Evolutionary conservation across 2,113 vertebrate genomes (phyloP), one percentile per base, ranked within the genome.

Genomic region (Alligator sinensis): DNA sequence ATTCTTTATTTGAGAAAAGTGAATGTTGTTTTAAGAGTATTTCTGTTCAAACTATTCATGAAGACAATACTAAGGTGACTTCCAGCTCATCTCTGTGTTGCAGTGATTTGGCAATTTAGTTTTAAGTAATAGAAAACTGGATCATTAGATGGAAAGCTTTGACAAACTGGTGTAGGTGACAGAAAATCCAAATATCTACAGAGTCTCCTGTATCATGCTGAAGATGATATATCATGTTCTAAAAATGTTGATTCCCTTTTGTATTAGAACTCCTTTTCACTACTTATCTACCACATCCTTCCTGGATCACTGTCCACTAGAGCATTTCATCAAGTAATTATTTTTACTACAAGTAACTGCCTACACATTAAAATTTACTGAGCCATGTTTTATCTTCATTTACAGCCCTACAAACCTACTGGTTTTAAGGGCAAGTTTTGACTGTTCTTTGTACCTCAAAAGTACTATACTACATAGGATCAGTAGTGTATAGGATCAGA

Each of bases 271-370:
- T 18, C 60, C 87, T 91, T 85, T 92, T 54, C 34, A 87, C 76
- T 90, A 87, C 57, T 78, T 90, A 92, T 74, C 92, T 86, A 77
- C 70, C 38, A 78, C 47, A 84, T 90, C 77, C 66, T 95, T 92
- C 62, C 68, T 79, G 91, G 90, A 94, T 90, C 84, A 85, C 82
- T 78, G 27, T 66, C 80, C 84, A 93, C 60, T 60, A 94, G 60
- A 87, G 88, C 74, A 94, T 95, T 95, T 95, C 92, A 90, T 89
- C 74, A 88, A 78, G 77, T 82, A 93, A 93, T 94, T 94, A 86
- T 84, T 94, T 91, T 91, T 96, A 87, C 75, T 59, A 84, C 75
- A 84, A 84, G 10, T 88, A 92, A 57, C 57, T 77, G 17, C 81
- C 88, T 90, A 76, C 77, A 92, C 34, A 78, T 77, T 80, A 91